Evolutionary conservation across 2,113 vertebrate genomes (phyloP), one percentile per base, ranked within the genome.

Genomic region (Gopherus flavomarginatus): DNA sequence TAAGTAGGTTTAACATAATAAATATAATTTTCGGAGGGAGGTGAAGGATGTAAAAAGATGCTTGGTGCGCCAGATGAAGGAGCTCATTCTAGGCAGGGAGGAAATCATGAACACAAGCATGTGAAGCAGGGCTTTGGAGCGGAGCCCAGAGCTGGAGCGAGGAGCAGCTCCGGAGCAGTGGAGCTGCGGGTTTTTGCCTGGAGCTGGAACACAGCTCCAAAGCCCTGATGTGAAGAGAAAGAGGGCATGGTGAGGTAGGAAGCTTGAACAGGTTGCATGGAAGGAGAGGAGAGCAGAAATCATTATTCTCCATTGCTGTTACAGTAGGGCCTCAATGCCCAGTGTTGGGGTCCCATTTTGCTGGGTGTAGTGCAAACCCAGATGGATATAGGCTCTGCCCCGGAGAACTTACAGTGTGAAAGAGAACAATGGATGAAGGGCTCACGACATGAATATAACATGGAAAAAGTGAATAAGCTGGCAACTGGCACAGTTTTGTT

Each of bases 341-440:
- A 65, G 62, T 7, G 16, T 6, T 65, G 24, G 9, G 11, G 26
- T 1, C 56, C 31, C 65, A 13, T 21, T 90, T 10, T 59, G 19
- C 13, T 59, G n/a, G 1, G 21, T 4, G 1, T 26, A 9, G 62
- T 9, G 88, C 2, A 38, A 91, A 56, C 4, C 62, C 62, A 65
- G 14, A 86, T 24, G 77, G 83, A 93, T 82, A 50, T 57, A 5
- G 8, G 11, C 24, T 27, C 5, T 57, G 3, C 22, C 17, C 8
- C 19, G 86, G 9, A 54, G 0, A 53, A 0, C 1, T 3, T 57
- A 38, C 5, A 49, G 24, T 78, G 16, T 24, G 21, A 44, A 10
- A 31, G 29, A 54, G 2, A 1, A 1, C 11, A 49, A 38, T 0
- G 0, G 6, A 5, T 44, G 69, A 44, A 12, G 84, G 50, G 11